Conservation (phyloP, 1,140 invertebrate genomes). For the Tetramorium simillimum region DNA sequence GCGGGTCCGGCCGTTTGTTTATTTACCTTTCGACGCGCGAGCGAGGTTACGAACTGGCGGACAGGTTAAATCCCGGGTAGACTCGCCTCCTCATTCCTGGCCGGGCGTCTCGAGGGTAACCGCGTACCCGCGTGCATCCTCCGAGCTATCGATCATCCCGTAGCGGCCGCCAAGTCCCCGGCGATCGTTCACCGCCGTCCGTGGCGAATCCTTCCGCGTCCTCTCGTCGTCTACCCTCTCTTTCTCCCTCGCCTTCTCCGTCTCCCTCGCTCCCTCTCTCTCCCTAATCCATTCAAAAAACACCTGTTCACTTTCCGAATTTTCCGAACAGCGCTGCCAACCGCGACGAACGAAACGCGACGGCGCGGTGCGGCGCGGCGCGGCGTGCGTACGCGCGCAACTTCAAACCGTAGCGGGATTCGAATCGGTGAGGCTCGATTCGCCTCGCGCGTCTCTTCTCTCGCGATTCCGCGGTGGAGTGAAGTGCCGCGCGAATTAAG, state of each 20-base stretch:
- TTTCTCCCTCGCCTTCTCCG: not conserved
- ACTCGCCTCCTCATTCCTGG: constrained; percentile 67
- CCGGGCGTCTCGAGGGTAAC: not conserved
- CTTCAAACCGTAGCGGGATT: constrained; percentile 60
- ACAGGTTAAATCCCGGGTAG: constrained; percentile 41
- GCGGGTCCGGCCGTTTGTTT: constrained; percentile 53
- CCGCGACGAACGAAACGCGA: constrained; percentile 60
- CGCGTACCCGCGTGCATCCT: constrained; percentile 64
- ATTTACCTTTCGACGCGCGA: constrained; percentile 66
- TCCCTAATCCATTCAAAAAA: constrained; percentile 87
- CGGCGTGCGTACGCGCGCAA: constrained; percentile 52
- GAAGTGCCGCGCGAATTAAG: not conserved
- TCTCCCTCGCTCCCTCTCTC: not conserved
- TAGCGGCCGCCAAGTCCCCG: constrained; percentile 44
- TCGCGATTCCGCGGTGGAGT: not conserved
- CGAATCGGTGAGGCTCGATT: not conserved
- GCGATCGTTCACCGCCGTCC: constrained; percentile 68
- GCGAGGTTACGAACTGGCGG: constrained; percentile 25
- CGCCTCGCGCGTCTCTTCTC: not conserved
- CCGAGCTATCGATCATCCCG: constrained; percentile 47
- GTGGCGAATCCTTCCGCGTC: constrained; percentile 65
- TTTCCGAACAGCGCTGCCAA: constrained; percentile 88
- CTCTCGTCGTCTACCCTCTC: constrained; percentile 67
- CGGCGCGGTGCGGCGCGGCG: not conserved
- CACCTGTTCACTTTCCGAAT: constrained; percentile 88